Evolutionary conservation across 2,113 vertebrate genomes (phyloP).

Genomic region (Garra rufa): DNA sequence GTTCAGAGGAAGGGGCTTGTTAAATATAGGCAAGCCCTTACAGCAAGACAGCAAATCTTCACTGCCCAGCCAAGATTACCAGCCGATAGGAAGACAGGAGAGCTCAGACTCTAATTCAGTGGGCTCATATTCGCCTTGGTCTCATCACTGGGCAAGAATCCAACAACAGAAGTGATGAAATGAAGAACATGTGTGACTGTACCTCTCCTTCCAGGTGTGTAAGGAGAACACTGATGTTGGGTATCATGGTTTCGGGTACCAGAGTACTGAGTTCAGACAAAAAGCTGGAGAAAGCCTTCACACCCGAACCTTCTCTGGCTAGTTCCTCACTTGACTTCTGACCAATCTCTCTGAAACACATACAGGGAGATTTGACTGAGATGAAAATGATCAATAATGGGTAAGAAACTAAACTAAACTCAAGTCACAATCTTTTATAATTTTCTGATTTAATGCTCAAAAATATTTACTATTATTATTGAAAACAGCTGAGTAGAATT

Average conservation of each 20-base stretch:
- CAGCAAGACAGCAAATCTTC: slow-evolving; percentile 51
- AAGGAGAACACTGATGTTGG: slow-evolving; percentile 89
- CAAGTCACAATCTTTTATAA: too few relatives aligned
- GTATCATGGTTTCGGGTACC: slow-evolving; percentile 83
- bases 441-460: too few relatives aligned
- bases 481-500: too few relatives aligned
- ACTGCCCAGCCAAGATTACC: slow-evolving; percentile 58
- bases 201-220: slow-evolving; percentile 93
- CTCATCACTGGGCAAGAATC: slow-evolving; percentile 53
- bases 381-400: background rate
- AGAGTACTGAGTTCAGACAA: slow-evolving; percentile 84
- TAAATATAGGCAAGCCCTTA: slow-evolving; percentile 56
- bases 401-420: too few relatives aligned
- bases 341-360: slow-evolving; percentile 86
- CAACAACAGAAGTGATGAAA: background rate
- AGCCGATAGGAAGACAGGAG: slow-evolving; percentile 39
- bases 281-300: slow-evolving; percentile 86
- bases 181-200: slow-evolving; percentile 11
- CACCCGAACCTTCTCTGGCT: slow-evolving; percentile 80
- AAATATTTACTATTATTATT: too few relatives aligned
- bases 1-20: background rate
- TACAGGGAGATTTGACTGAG: background rate
- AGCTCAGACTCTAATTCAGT: slow-evolving; percentile 42
- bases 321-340: slow-evolving; percentile 89
- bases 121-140: slow-evolving; percentile 62